Evolutionary conservation across 2,888 invertebrate species (phyloP), one percentile per base, ranked within the genome.

Genomic region (Euplagia quadripunctaria): DNA sequence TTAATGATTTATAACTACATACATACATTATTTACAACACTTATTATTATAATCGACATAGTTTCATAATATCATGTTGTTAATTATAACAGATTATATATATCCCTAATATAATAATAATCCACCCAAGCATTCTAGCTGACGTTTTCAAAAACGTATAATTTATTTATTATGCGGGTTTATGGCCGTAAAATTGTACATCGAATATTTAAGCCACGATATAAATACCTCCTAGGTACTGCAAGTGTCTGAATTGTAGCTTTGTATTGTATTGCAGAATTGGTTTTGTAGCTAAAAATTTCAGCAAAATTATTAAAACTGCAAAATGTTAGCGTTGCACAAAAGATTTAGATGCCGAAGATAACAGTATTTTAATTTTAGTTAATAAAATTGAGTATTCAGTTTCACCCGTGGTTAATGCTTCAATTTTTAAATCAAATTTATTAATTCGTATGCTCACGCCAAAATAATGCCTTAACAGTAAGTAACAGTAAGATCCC

Each of bases 1-100:
- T 68, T 76, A 71, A 74, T 68, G 71, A 76, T 76, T 72, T 72
- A 65, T 31, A 49, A 71, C 65, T 80, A 76, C 20, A 12, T 74
- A 72, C 51, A 69, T 79, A 81, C 20, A 76, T 65, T 83, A 85
- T 83, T 82, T 78, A 84, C 81, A 82, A 81, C 42, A 76, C 74
- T 51, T 81, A 74, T 74, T 66, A 51, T 61, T 77, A 79, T 82
- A 84, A 84, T 84, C 83, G 83, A 84, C 85, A 74, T 42, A 76
- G 73, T 85, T 85, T 74, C 77, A 78, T 83, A 85, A 81, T 82
- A 85, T 81, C 85, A 79, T 76, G 64, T 71, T 68, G 55, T 74
- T 82, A 79, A 82, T 77, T 70, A 71, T 72, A 51, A 64, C 51
- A 68, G 42, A 68, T 68, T 41, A 64, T 12, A 43, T 20, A 51